phyloP scores from a whole-genome alignment of 64 coral and sea anemone species.

The Acropora tenuis region DNA sequence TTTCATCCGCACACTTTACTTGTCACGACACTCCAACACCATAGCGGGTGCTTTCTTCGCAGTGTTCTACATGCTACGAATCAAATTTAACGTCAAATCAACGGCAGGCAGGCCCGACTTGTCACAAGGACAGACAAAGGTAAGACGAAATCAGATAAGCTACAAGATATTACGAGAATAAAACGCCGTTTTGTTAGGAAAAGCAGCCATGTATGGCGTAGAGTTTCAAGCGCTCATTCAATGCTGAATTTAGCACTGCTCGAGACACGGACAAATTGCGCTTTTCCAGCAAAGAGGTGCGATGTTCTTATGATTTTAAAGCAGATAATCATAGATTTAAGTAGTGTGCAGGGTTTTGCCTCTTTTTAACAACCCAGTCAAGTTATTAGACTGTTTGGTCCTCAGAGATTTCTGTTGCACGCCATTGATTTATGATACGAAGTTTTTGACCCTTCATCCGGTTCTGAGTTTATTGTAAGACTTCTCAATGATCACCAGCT shows the following conservation, averaged over 20 bases:
- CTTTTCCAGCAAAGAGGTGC: not conserved
- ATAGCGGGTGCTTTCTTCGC: not conserved
- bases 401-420: not conserved
- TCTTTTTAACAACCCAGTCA: not conserved
- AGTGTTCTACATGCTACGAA: slow-evolving; percentile 31
- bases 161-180: slow-evolving; percentile 1
- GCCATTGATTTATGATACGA: not conserved
- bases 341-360: not conserved
- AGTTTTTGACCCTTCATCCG: not conserved
- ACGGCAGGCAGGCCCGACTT: slow-evolving; percentile 18
- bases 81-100: slow-evolving; percentile 57
- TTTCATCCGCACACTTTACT: not conserved
- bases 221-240: not conserved
- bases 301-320: not conserved
- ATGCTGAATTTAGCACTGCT: not conserved
- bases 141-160: slow-evolving; percentile 43
- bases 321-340: not conserved
- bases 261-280: not conserved
- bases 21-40: slow-evolving; percentile 20
- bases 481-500: not conserved
- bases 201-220: not conserved
- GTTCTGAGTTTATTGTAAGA: not conserved
- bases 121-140: slow-evolving; percentile 27
- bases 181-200: slow-evolving; percentile 2
- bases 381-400: not conserved